Evolutionary conservation across 2,797 vertebrate genomes (phyloP), one percentile per base, ranked within the genome.

Genomic region (Carapus acus): DNA sequence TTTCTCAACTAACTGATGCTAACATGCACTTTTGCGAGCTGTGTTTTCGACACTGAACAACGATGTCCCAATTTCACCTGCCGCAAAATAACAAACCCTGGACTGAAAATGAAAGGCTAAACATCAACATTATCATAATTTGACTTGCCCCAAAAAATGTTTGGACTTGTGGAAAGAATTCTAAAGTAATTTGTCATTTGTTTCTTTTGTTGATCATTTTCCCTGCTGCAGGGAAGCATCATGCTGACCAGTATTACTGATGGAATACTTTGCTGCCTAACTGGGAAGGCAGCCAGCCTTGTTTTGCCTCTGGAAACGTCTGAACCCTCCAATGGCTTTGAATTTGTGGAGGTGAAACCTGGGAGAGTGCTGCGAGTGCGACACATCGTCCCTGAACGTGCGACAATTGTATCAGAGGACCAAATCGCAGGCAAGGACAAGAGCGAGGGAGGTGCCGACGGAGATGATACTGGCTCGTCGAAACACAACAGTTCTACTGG

Each of bases 221-320:
- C 5, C 50, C 40, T 67, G 18, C 16, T 63, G 38, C 79, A 83
- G 79, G 69, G 45, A 79, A 56, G 54, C 85, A 66, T 57, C 69
- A 98, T 98, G 96, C 84, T 98, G 86, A 98, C 90, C 65, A 93
- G 88, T 80, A 90, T 98, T 71, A 84, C 92, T 1, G 94, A 98
- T 2, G 91, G 93, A 13, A 88, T 98, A 71, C 84, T 97, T 12
- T 99, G 94, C 83, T 99, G 95, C 82, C 86, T 97, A 47, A 89
- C 91, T 53, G 94, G 94, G 62, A 91, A 94, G n/a, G 80, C 87
- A 0, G 76, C 88, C 56, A 93, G 91, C 2, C 81, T 92, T 0
- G 93, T 98, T 42, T 85, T 91, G 19, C 94, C 95, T 0, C 79
- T 94, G 70, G 92, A 95, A 69, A 88, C 88, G 0, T 85, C 92